Conservation (phyloP, 2,797 vertebrate genomes). For the Phoxinus dragarum region DNA sequence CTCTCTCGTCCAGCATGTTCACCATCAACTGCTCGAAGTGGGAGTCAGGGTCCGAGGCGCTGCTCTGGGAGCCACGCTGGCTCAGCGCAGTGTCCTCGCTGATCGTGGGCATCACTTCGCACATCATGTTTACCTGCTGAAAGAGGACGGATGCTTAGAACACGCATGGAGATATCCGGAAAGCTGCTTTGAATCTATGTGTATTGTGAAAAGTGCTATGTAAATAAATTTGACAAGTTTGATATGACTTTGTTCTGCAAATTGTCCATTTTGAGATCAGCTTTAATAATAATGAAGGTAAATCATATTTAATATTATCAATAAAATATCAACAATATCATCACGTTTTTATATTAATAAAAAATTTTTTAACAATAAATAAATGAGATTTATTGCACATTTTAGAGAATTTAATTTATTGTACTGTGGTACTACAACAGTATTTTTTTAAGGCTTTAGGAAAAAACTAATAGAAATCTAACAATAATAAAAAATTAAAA, state of each 20-base stretch:
- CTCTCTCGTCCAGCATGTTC: constrained; percentile 98
- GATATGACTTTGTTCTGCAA: background rate
- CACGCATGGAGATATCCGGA: background rate
- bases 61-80: constrained; percentile 96
- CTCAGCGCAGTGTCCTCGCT: constrained; percentile 98
- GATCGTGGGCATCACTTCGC: constrained; percentile 94
- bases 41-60: constrained; percentile 94
- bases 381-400: background rate
- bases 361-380: too few species aligned
- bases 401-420: background rate
- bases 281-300: background rate
- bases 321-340: background rate
- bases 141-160: background rate
- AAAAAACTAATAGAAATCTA: too few species aligned
- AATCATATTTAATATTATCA: background rate
- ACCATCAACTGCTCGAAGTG: constrained; percentile 99
- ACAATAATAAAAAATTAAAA: background rate
- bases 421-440: background rate
- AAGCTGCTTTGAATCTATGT: background rate
- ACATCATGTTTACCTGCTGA: constrained; percentile 87
- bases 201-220: background rate
- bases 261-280: background rate
- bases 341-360: background rate
- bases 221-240: background rate
- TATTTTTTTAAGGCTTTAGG: too few species aligned